Percentiles rank a stretch among this genome's conserved stretches.
Evolutionary conservation across 2,888 invertebrate species (phyloP).

Genomic region (Synergus gifuensis): DNA sequence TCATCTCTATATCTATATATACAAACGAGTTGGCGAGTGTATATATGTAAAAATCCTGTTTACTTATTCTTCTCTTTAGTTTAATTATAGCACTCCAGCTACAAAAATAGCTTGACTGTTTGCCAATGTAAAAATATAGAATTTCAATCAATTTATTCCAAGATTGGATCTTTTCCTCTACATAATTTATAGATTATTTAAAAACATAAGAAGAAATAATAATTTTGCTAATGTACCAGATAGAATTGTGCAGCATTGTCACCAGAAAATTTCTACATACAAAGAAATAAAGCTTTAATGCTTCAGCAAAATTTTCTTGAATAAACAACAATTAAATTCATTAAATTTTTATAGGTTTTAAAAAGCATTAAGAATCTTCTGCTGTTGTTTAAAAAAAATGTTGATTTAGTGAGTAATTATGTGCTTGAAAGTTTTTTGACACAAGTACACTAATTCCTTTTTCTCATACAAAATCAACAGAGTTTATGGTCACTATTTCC

Average conservation of each 20-base stretch:
- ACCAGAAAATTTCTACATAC: neutral
- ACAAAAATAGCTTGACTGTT: slow-evolving; percentile 27
- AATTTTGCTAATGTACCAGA: too few species aligned
- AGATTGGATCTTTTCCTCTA: neutral
- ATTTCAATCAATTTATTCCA: slow-evolving; percentile 10
- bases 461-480: neutral
- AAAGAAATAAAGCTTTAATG: neutral
- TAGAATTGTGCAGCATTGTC: neutral
- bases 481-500: neutral
- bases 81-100: slow-evolving; percentile 24
- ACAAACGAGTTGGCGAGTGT: slow-evolving; percentile 16
- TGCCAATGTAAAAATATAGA: slow-evolving; percentile 4
- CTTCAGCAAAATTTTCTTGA: neutral
- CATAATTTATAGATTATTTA: too few species aligned
- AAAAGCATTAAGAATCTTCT: neutral
- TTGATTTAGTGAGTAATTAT: neutral
- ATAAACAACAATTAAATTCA: neutral
- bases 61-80: slow-evolving; percentile 31
- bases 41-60: slow-evolving; percentile 17
- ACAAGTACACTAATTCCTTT: neutral
- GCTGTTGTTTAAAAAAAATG: neutral
- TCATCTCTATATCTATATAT: neutral
- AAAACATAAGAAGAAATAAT: neutral
- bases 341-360: neutral
- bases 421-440: neutral